Evolutionary conservation across 2,888 invertebrate species (phyloP).

Genomic region (Buathra laborator): DNA sequence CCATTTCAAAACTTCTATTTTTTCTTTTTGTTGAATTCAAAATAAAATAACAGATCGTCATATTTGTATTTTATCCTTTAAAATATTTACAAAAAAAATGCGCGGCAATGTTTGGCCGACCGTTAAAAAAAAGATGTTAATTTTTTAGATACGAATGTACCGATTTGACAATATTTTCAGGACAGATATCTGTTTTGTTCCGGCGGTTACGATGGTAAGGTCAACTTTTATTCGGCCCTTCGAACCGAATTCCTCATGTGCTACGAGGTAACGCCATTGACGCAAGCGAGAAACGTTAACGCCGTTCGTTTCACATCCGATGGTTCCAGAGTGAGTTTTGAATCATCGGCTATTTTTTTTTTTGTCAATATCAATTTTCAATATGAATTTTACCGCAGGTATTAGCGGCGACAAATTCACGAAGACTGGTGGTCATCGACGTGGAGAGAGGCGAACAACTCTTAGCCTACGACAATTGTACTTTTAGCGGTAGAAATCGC

Average conservation of each 20-base stretch:
- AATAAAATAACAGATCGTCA: too few relatives aligned
- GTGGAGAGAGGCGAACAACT: slow-evolving; percentile 85
- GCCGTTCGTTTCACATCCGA: slow-evolving; percentile 85
- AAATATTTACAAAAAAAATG: too few relatives aligned
- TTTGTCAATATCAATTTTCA: not conserved
- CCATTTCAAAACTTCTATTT: too few relatives aligned
- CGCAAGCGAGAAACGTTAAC: slow-evolving; percentile 84
- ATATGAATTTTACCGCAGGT: slow-evolving; percentile 78
- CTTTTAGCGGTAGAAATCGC: slow-evolving; percentile 84
- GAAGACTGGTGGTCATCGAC: slow-evolving; percentile 85
- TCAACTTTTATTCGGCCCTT: slow-evolving; percentile 85
- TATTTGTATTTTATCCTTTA: too few relatives aligned
- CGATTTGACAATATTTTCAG: slow-evolving; percentile 73
- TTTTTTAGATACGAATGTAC: not conserved
- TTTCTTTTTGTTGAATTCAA: too few relatives aligned
- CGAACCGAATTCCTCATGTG: slow-evolving; percentile 84
- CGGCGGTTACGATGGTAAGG: slow-evolving; percentile 86
- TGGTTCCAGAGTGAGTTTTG: slow-evolving; percentile 81
- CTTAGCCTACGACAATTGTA: slow-evolving; percentile 86
- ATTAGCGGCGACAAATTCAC: slow-evolving; percentile 85
- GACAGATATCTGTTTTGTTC: slow-evolving; percentile 86
- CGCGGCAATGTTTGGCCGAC: too few relatives aligned
- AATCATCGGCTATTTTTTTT: not conserved
- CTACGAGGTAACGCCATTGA: slow-evolving; percentile 84
- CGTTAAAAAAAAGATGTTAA: too few relatives aligned